phyloP scores from a whole-genome alignment of 2,888 invertebrate species.

The Acanthosepion lycidas region DNA sequence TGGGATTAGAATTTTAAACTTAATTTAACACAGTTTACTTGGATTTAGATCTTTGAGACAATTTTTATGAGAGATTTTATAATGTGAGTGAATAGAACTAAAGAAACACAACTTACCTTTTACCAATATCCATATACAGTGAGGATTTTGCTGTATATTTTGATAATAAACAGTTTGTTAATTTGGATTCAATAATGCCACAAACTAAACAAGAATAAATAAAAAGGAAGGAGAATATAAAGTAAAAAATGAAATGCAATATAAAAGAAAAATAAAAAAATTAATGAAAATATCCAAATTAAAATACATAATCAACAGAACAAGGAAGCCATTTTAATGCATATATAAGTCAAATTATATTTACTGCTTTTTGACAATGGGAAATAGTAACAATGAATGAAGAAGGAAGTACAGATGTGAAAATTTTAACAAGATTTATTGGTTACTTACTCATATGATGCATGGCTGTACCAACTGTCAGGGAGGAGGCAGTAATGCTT shows the following conservation, averaged over 20 bases:
- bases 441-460: conserved; percentile 71
- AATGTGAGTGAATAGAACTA: neutral
- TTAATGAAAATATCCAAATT: no score
- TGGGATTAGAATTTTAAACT: no score
- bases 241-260: neutral
- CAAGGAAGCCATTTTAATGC: no score
- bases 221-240: neutral
- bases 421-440: neutral
- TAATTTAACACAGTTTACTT: no score
- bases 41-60: no score
- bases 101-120: conserved; percentile 24
- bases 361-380: no score
- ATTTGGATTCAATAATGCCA: conserved; percentile 40
- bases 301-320: no score
- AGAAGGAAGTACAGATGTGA: no score
- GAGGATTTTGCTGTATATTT: neutral
- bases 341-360: no score
- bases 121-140: neutral
- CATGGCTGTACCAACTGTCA: conserved; percentile 71
- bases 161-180: neutral
- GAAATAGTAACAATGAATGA: no score
- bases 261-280: neutral
- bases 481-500: conserved; percentile 73
- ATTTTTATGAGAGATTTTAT: no score
- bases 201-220: neutral